Evolutionary conservation across 2,113 vertebrate genomes (phyloP).

Genomic region (Telmatochromis bifrenatus): DNA sequence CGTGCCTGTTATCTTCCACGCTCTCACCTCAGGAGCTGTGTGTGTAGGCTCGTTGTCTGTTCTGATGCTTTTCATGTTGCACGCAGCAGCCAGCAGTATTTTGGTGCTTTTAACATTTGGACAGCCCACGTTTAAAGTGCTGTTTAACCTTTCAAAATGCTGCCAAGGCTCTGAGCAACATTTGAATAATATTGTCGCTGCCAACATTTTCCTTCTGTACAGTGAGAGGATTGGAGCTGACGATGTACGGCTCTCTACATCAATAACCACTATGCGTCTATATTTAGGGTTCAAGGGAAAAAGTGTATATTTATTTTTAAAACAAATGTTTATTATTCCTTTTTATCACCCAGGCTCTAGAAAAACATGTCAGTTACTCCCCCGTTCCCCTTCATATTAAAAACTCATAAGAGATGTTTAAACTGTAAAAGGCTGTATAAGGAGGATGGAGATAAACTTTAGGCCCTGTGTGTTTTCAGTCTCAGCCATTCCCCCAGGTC

Average conservation of each 20-base stretch:
- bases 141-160: conserved; percentile 57
- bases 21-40: not conserved
- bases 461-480: conserved; percentile 47
- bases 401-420: conserved; percentile 44
- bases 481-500: conserved; percentile 32
- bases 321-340: conserved; percentile 61
- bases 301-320: conserved; percentile 61
- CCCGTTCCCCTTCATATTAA: conserved; percentile 7
- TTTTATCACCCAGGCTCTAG: conserved; percentile 30
- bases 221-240: not conserved
- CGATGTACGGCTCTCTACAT: conserved; percentile 18
- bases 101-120: conserved; percentile 51
- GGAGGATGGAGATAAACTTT: conserved; percentile 53
- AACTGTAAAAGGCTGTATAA: conserved; percentile 43
- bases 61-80: conserved; percentile 21
- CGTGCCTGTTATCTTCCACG: not conserved
- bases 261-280: conserved; percentile 36
- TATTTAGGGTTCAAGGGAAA: conserved; percentile 52
- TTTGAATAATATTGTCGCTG: conserved; percentile 47
- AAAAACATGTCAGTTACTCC: conserved; percentile 51
- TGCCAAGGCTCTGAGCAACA: conserved; percentile 22
- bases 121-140: conserved; percentile 48
- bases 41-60: conserved; percentile 16
- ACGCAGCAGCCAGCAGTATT: not conserved
- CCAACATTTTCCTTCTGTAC: conserved; percentile 22